Conservation (phyloP, 37 sponge, comb jelly and placozoan species). For the Ianthella basta region DNA sequence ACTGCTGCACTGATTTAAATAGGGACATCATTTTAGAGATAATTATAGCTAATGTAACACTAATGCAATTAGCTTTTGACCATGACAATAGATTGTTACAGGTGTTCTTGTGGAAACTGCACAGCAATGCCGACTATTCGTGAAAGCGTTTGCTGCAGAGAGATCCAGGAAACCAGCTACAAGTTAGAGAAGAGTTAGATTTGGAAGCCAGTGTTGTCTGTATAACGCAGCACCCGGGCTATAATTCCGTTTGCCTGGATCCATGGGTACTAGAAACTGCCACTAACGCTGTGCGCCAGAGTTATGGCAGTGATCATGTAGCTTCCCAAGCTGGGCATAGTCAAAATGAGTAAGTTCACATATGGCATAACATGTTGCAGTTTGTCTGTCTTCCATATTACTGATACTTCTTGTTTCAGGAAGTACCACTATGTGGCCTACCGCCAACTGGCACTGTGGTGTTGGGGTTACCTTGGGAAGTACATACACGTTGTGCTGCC, state of each 20-base stretch:
- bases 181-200: too few relatives aligned
- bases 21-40: too few relatives aligned
- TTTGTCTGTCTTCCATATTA: not conserved
- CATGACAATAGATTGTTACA: not conserved
- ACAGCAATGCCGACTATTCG: slow-evolving; percentile 26
- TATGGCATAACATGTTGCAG: not conserved
- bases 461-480: slow-evolving; percentile 6
- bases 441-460: slow-evolving; percentile 48
- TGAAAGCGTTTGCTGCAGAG: slow-evolving; percentile 48
- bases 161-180: slow-evolving; percentile 39
- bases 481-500: not conserved
- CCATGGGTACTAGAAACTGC: too few relatives aligned
- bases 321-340: not conserved
- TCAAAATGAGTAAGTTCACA: not conserved
- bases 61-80: not conserved
- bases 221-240: too few relatives aligned
- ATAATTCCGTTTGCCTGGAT: slow-evolving; percentile 9
- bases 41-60: too few relatives aligned
- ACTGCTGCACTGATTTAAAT: too few relatives aligned
- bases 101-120: slow-evolving; percentile 53
- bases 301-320: slow-evolving; percentile 5
- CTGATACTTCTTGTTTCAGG: slow-evolving; percentile 2
- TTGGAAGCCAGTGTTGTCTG: too few relatives aligned
- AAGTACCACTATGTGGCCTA: slow-evolving; percentile 27
- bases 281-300: slow-evolving; percentile 7